Evolutionary conservation across 2,888 invertebrate genomes (phyloP), one percentile per base, ranked within the genome.

Genomic region (Oscheius onirici): DNA sequence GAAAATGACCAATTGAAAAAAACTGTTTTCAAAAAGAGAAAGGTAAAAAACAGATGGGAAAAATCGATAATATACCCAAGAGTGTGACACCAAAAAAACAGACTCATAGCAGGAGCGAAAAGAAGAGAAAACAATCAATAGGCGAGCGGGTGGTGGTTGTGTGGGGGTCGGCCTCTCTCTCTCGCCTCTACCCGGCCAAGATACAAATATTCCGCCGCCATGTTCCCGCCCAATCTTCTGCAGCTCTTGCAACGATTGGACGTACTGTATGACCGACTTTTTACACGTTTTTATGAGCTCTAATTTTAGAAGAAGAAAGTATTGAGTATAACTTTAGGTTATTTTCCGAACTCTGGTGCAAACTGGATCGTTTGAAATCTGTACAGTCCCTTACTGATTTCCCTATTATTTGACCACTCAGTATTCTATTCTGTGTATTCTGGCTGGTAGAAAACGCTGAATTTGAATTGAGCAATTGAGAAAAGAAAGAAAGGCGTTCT

Each of bases 31-130:
- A 72, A 60, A 69, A 69, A 69, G 69, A 58, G 60, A 71, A 71
- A 57, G 60, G 58, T 46, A 66, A 74, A 60, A 58, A 58, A 69
- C 40, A 61, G 51, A 58, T 40, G 51, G 34, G 43, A 65, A 57
- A 71, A 70, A 61, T 70, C 55, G 20, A 24, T 63, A 71, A 70
- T 69, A 26, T 26, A 34, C 34, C 43, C 52, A 66, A 72, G 63
- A 70, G 60, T 66, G 76, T 72, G 76, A 73, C 73, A 76, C 49
- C 61, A 51, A 51, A 66, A n/a, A 66, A 66, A 66, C 51, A 66
- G 24, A 6, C 28, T 15, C 34, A 34, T 34, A 34, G 34, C 34
- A 34, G 34, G 34, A 34, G 34, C 34, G 34, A 34, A 34, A 34
- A 34, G 34, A 34, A 34, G 20, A n/a, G 46, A 61, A 61, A 61